Evolutionary conservation across 2,797 vertebrate genomes (phyloP).

Genomic region (Clamator glandarius): DNA sequence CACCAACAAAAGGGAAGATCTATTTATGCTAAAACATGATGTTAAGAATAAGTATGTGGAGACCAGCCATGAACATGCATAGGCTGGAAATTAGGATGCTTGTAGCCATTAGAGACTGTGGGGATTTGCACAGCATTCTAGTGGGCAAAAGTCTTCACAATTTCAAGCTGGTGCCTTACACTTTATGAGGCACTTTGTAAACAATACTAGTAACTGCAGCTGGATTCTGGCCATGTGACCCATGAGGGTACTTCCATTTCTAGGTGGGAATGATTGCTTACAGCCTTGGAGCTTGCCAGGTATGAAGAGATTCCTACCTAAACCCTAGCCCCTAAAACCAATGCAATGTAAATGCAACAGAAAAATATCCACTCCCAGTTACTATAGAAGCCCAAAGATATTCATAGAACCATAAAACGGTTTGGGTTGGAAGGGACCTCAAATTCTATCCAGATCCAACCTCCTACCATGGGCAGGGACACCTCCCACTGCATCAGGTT

Average conservation of each 20-base stretch:
- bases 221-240: neutral
- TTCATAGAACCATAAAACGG: too few relatives aligned
- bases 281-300: neutral
- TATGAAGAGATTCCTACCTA: neutral
- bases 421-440: too few relatives aligned
- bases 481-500: too few relatives aligned
- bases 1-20: constrained; percentile 23
- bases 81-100: constrained; percentile 39
- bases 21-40: constrained; percentile 31
- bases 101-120: neutral
- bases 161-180: neutral
- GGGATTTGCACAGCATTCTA: neutral
- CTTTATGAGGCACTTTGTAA: neutral
- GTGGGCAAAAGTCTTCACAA: neutral
- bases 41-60: neutral
- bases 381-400: neutral
- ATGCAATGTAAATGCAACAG: rapidly evolving
- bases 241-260: neutral
- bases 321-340: neutral
- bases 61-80: neutral
- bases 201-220: neutral
- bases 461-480: too few relatives aligned
- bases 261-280: neutral
- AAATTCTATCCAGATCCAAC: too few relatives aligned
- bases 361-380: neutral